Evolutionary conservation across 1,140 invertebrate species (phyloP).

Genomic region (Periplaneta americana): DNA sequence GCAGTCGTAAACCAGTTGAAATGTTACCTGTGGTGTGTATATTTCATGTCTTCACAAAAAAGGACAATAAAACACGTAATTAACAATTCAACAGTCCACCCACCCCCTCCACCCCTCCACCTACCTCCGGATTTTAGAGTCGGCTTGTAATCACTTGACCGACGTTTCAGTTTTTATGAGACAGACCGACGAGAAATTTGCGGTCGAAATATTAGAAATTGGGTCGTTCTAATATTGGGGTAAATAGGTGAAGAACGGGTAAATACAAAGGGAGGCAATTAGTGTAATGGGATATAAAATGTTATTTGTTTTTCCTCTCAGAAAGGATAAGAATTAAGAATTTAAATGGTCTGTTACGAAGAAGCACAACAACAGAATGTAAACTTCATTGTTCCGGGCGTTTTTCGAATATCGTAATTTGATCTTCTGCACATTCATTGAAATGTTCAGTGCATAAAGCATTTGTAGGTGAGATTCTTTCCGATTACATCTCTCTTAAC

Average conservation of each 20-base stretch:
- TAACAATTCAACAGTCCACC: not conserved
- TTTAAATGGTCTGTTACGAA: not conserved
- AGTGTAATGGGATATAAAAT: not conserved
- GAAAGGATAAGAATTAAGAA: not conserved
- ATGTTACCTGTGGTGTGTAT: not conserved
- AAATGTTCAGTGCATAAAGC: too few relatives aligned
- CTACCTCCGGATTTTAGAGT: not conserved
- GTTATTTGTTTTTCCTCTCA: not conserved
- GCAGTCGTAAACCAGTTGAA: not conserved
- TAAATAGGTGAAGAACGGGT: not conserved
- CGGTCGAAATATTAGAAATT: not conserved
- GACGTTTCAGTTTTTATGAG: not conserved
- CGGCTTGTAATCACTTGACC: not conserved
- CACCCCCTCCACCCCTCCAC: too few relatives aligned
- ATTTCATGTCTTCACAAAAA: not conserved
- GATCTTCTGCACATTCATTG: too few relatives aligned
- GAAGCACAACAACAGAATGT: too few relatives aligned
- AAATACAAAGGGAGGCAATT: not conserved
- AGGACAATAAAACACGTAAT: not conserved
- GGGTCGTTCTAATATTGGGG: not conserved
- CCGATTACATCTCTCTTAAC: too few relatives aligned
- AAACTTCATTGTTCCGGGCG: too few relatives aligned
- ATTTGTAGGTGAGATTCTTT: too few relatives aligned
- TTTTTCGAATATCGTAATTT: too few relatives aligned
- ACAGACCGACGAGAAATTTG: not conserved